These are phyloP conservation scores for Parnassius mnemosyne DNA, from an alignment of 2,888 invertebrate species.

Conservation along the genomic window DNA sequence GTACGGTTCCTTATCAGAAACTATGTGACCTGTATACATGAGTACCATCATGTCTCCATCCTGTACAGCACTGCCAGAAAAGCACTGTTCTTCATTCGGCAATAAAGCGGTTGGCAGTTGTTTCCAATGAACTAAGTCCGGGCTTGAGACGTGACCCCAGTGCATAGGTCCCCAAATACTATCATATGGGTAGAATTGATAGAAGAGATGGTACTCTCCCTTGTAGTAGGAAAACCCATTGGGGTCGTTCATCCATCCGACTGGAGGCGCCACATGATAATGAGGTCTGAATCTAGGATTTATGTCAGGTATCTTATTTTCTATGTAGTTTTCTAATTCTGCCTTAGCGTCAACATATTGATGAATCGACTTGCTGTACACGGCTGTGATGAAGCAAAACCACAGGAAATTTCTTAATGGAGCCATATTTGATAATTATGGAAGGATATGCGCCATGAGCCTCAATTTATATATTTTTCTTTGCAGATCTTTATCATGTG, in stretches of 20 bases:
- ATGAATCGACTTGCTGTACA: slow-evolving; percentile 35
- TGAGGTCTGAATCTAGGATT: slow-evolving; percentile 59
- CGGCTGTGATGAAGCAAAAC: slow-evolving; percentile 38
- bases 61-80: slow-evolving; percentile 71
- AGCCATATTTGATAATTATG: slow-evolving; percentile 26
- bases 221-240: slow-evolving; percentile 77
- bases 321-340: slow-evolving; percentile 59
- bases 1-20: slow-evolving; percentile 47
- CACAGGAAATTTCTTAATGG: slow-evolving; percentile 29
- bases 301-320: slow-evolving; percentile 50
- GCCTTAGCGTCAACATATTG: slow-evolving; percentile 39
- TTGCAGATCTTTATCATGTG: slow-evolving; percentile 12
- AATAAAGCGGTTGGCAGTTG: slow-evolving; percentile 70
- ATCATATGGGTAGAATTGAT: slow-evolving; percentile 75
- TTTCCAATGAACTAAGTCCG: slow-evolving; percentile 74
- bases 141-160: slow-evolving; percentile 76
- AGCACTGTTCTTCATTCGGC: slow-evolving; percentile 68
- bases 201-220: slow-evolving; percentile 76
- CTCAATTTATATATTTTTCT: slow-evolving; percentile 18
- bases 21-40: slow-evolving; percentile 63
- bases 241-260: slow-evolving; percentile 81
- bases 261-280: slow-evolving; percentile 65
- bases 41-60: slow-evolving; percentile 56
- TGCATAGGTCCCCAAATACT: slow-evolving; percentile 74
- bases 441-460: background rate